A percentile compares a stretch with the other conserved stretches of the same genome.
Conservation (phyloP, 2,888 invertebrate species). For the Autographa gamma region DNA sequence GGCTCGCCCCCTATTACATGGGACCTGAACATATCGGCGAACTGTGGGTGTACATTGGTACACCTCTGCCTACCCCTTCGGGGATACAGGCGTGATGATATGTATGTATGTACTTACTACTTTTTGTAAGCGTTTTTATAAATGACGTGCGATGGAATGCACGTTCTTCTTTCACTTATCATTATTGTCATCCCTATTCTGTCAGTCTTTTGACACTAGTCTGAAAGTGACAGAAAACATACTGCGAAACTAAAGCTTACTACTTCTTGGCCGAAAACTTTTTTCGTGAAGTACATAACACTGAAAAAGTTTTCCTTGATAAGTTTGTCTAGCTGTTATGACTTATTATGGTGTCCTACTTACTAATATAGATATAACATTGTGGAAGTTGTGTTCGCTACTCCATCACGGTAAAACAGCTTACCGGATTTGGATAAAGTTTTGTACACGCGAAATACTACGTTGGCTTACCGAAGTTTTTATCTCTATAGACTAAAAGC, state of each 20-base stretch:
- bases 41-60: too few relatives aligned
- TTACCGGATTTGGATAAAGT: slow-evolving; percentile 2
- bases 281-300: background rate
- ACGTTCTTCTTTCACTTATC: background rate
- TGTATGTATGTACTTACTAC: too few relatives aligned
- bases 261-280: background rate
- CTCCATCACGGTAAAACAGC: slow-evolving; percentile 3
- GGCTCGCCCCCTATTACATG: too few relatives aligned
- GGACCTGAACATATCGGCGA: too few relatives aligned
- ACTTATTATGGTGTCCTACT: background rate
- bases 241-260: background rate
- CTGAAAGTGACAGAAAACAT: background rate
- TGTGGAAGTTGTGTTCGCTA: background rate
- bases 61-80: too few relatives aligned
- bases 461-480: slow-evolving; percentile 1
- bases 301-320: background rate
- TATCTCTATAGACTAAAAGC: background rate
- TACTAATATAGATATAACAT: background rate
- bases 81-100: too few relatives aligned
- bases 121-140: too few relatives aligned
- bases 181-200: background rate
- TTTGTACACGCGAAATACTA: background rate
- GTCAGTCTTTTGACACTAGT: background rate
- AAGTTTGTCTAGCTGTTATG: background rate
- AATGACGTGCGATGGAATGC: too few relatives aligned